Conservation (phyloP, 2,888 invertebrate species). For the Leptinotarsa haldemani region DNA sequence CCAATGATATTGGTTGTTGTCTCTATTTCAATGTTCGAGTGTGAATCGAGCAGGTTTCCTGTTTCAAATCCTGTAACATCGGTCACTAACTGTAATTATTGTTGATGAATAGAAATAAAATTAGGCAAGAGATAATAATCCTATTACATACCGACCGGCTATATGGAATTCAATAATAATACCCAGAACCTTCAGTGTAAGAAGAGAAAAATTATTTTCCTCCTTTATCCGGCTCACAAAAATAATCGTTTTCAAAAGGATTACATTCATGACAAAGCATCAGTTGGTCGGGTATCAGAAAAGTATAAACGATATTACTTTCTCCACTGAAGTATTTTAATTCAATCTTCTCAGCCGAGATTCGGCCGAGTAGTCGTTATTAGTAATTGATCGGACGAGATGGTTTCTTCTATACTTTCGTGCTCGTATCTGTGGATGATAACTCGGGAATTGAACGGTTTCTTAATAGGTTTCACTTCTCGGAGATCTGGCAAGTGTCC, state of each 20-base stretch:
- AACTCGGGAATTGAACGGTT: neutral
- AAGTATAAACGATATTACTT: conserved; percentile 6
- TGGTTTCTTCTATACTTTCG: neutral
- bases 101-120: too few species aligned
- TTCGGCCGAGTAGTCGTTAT: neutral
- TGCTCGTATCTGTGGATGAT: neutral
- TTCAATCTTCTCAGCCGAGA: neutral
- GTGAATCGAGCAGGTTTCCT: too few species aligned
- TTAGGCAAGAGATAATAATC: too few species aligned
- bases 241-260: conserved; percentile 1
- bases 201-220: neutral
- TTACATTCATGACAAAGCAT: conserved; percentile 3
- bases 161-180: neutral
- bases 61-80: too few species aligned
- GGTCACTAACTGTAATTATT: too few species aligned
- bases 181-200: neutral
- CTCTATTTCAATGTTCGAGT: too few species aligned
- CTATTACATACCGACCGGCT: too few species aligned
- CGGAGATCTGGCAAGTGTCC: too few species aligned
- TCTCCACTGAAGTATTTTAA: conserved; percentile 5
- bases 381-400: neutral
- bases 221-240: neutral
- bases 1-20: too few species aligned
- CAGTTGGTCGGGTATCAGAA: conserved; percentile 1
- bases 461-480: neutral